Conservation (phyloP, 2,888 invertebrate genomes). For the Zhuqinia jingwanae region DNA sequence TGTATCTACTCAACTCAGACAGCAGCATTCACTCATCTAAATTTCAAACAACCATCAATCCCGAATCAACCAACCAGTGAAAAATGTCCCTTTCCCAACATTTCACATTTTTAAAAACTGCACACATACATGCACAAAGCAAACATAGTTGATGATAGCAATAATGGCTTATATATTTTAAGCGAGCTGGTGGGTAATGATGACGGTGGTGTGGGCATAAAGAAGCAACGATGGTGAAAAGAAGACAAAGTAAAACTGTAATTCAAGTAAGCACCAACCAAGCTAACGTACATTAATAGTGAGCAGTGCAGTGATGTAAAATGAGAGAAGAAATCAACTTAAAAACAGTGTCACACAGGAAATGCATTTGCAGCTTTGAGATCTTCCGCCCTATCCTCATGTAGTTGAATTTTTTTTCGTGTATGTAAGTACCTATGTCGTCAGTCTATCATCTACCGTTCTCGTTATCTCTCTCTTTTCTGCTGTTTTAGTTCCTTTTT, state of each 20-base stretch:
- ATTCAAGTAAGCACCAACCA: constrained; percentile 2
- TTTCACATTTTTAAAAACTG: neutral
- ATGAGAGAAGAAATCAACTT: constrained; percentile 15
- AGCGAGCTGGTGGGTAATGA: no score
- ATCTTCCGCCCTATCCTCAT: neutral
- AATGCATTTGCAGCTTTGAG: constrained; percentile 36
- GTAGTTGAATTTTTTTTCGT: no score
- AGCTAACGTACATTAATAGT: no score
- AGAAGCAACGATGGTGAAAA: constrained; percentile 27
- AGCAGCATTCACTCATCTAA: neutral
- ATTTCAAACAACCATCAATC: neutral
- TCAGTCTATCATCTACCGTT: neutral
- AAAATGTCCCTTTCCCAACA: neutral
- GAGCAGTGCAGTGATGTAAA: neutral
- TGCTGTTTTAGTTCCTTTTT: constrained; percentile 6
- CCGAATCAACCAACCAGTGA: no score
- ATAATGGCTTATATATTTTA: neutral
- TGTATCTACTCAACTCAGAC: neutral
- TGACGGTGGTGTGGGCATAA: no score
- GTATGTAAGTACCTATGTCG: no score
- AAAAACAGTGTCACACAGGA: constrained; percentile 36
- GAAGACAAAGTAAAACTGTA: neutral
- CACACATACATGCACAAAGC: neutral
- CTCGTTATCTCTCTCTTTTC: constrained; percentile 1
- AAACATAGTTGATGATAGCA: neutral